Conservation (phyloP, 2,888 invertebrate genomes). For the Drosophila neoperkinsi region DNA sequence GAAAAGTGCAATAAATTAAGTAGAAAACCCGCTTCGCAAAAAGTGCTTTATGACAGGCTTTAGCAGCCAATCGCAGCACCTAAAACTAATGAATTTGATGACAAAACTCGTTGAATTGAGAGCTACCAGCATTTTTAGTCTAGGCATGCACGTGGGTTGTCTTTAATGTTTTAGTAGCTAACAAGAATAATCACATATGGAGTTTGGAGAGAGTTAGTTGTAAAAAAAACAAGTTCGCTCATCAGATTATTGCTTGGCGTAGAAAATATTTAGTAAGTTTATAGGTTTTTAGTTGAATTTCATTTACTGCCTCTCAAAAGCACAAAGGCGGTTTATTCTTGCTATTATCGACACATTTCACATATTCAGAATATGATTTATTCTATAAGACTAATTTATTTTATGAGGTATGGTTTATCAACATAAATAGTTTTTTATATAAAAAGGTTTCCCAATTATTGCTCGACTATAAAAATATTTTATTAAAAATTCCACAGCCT, state of each 20-base stretch:
- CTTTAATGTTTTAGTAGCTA: slow-evolving; percentile 24
- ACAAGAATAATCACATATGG: not conserved
- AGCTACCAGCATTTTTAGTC: slow-evolving; percentile 56
- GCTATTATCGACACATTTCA: not conserved
- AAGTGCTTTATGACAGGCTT: slow-evolving; percentile 21
- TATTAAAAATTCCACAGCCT: not conserved
- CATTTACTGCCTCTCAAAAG: not conserved
- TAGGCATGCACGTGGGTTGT: slow-evolving; percentile 46
- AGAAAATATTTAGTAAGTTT: not conserved
- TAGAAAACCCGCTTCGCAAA: slow-evolving; percentile 29
- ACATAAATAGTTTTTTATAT: no score
- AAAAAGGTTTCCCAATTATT: not conserved
- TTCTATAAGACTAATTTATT: not conserved
- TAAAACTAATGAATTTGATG: slow-evolving; percentile 74
- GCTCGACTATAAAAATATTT: not conserved
- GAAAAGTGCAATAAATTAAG: slow-evolving; percentile 76
- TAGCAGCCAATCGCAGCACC: slow-evolving; percentile 37
- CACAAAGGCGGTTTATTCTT: not conserved
- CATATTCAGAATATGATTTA: no score
- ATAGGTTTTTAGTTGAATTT: not conserved
- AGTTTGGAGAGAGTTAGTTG: not conserved
- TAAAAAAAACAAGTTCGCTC: not conserved
- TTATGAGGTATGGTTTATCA: not conserved
- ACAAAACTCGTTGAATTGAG: slow-evolving; percentile 73
- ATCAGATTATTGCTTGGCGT: slow-evolving; percentile 1